Evolutionary conservation across 2,888 invertebrate genomes (phyloP), one percentile per base, ranked within the genome.

Genomic region (Nesidiocoris tenuis): DNA sequence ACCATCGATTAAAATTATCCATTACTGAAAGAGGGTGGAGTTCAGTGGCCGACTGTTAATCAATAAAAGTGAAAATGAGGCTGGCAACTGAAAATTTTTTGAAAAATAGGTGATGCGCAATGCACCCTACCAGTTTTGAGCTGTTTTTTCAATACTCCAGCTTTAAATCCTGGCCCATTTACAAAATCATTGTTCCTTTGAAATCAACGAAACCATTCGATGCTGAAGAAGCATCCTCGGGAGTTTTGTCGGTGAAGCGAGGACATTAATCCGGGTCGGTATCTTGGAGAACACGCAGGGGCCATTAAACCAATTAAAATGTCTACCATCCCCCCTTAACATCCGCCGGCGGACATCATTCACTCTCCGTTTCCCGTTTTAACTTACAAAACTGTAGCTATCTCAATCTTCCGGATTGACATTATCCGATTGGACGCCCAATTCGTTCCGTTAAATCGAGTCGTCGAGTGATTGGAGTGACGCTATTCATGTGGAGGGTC

Each of bases 381-480:
- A 39, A 39, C 39, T 39, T 39, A 39, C 39, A 39, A 39, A 39
- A 39, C 39, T 39, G 39, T 39, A 39, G 39, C 39, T 39, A 39
- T 39, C 39, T 39, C 39, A 39, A 39, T 39, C 39, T 39, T 39
- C 39, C 39, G 39, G n/a, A 39, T 39, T 39, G 39, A 39, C 56
- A 64, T 63, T 23, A 74, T 64, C 56, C 39, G 56, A 65, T 74
- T 55, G 22, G 55, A 39, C 64, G 65, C 65, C 24, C 65, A 54
- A 77, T 70, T 56, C 21, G 65, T 56, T 54, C 61, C 19, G 23
- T 70, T 76, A 54, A 67, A 24, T 67, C 21, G 23, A 55, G 24
- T 22, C 21, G 5, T n/a, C n/a, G 67, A 23, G 65, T 22, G 65
- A 39, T 39, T 39, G 39, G 12, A 39, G 39, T 39, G 39, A 39